Conservation (phyloP, 2,797 vertebrate genomes). For the Gadopsis marmoratus region DNA sequence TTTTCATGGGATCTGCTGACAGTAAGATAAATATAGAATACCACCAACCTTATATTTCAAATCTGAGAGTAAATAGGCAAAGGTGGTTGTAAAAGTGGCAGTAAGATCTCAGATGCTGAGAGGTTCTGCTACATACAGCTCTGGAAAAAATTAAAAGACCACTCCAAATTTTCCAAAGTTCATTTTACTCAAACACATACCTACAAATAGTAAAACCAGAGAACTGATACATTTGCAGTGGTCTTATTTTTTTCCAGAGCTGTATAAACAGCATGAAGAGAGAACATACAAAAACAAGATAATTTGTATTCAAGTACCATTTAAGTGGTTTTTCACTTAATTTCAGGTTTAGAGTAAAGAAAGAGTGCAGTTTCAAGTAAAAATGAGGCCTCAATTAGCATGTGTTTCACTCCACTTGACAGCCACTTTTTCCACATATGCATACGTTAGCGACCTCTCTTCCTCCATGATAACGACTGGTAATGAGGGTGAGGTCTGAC, state of each 20-base stretch:
- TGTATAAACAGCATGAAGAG: constrained; percentile 1
- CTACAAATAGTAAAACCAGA: too few species aligned
- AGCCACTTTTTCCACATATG: constrained; percentile 33
- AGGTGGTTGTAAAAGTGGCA: neutral
- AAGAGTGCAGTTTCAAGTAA: neutral
- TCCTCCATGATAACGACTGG: constrained; percentile 37
- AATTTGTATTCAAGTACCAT: neutral
- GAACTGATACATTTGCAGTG: too few species aligned
- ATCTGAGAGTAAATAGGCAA: constrained; percentile 4
- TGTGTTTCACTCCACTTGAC: constrained; percentile 9
- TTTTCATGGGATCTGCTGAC: constrained; percentile 1
- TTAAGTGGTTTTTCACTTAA: constrained; percentile 11
- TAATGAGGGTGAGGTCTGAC: constrained; percentile 52
- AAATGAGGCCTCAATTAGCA: constrained; percentile 39
- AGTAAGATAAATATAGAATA: neutral
- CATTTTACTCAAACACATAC: too few species aligned
- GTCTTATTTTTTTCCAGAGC: too few species aligned
- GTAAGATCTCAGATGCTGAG: constrained; percentile 16
- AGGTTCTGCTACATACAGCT: neutral
- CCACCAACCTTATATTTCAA: neutral
- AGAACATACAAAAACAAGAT: constrained; percentile 9
- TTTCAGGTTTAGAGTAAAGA: constrained; percentile 30
- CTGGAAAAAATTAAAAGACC: too few species aligned
- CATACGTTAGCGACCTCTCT: constrained; percentile 15
- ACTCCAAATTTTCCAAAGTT: too few species aligned